Conservation (phyloP, 2,888 invertebrate genomes). For the Germaria angustata region DNA sequence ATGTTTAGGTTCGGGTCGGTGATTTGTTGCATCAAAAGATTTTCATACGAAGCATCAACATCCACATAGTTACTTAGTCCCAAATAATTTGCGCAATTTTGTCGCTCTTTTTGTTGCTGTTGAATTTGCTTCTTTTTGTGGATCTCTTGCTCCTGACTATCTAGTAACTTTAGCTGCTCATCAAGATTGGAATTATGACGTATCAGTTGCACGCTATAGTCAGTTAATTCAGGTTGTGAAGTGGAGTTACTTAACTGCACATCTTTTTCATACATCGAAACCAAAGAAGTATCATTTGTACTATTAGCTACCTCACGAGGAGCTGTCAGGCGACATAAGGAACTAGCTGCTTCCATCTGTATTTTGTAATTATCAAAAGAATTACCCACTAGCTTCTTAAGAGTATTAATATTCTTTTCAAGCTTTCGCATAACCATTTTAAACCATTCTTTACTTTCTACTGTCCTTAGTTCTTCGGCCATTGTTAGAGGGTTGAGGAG, state of each 20-base stretch:
- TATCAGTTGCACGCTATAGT: conserved; percentile 73
- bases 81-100: conserved; percentile 2
- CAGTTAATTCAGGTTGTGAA: conserved; percentile 46
- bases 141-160: conserved; percentile 78
- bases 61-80: conserved; percentile 62
- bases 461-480: conserved; percentile 69
- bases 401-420: conserved; percentile 76
- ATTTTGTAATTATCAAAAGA: conserved; percentile 71
- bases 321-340: conserved; percentile 4
- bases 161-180: conserved; percentile 77
- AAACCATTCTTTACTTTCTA: conserved; percentile 62
- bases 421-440: conserved; percentile 76
- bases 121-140: conserved; percentile 68
- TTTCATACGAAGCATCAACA: conserved; percentile 66
- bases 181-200: conserved; percentile 78
- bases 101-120: background rate
- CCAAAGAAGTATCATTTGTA: background rate
- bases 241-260: background rate
- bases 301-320: background rate
- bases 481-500: conserved; percentile 77
- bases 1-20: conserved; percentile 42
- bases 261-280: background rate
- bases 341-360: background rate
- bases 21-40: conserved; percentile 63
- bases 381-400: conserved; percentile 78